Percentiles rank a stretch among this genome's conserved stretches.
These are phyloP conservation scores for Sminthurides aquaticus DNA, from an alignment of 2,888 invertebrate genomes.

Conservation along the genomic window DNA sequence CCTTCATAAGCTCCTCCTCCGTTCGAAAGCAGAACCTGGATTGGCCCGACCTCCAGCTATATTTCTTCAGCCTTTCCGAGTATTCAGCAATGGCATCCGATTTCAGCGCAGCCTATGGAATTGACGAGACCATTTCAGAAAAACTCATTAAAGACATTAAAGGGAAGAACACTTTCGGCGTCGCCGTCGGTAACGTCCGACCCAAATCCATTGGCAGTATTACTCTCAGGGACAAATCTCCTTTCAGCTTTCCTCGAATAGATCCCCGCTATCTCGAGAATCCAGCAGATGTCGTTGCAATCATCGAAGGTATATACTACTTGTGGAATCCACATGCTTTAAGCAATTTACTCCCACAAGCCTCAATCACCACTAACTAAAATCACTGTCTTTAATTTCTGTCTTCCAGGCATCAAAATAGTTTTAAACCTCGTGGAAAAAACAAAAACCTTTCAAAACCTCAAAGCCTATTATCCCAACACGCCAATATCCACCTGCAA, in stretches of 20 bases:
- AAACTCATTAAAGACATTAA: neutral
- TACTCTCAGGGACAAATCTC: conserved; percentile 51
- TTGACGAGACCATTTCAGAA: neutral
- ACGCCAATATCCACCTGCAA: neutral
- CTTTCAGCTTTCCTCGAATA: neutral
- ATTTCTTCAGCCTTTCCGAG: conserved; percentile 15
- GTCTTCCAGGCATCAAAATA: conserved; percentile 13
- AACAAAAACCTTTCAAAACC: conserved; percentile 34
- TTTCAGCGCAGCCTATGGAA: neutral
- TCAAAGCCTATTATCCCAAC: conserved; percentile 21
- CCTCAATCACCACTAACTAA: too few species aligned
- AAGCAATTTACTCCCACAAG: too few species aligned
- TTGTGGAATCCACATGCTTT: conserved; percentile 5
- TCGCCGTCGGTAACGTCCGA: conserved; percentile 69
- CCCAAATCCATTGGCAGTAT: conserved; percentile 77
- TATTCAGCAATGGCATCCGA: conserved; percentile 4
- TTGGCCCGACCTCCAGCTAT: conserved; percentile 39
- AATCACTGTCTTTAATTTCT: too few species aligned
- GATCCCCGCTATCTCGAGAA: conserved; percentile 2
- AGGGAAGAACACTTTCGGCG: conserved; percentile 2
- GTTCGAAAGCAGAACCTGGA: conserved; percentile 23
- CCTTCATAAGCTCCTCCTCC: conserved; percentile 60
- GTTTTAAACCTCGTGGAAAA: conserved; percentile 31
- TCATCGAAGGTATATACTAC: conserved; percentile 30
- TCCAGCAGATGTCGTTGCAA: conserved; percentile 13